Percentiles rank a stretch among this genome's conserved stretches.
Evolutionary conservation across 1,140 invertebrate species (phyloP).

Genomic region (Eupeodes corollae): DNA sequence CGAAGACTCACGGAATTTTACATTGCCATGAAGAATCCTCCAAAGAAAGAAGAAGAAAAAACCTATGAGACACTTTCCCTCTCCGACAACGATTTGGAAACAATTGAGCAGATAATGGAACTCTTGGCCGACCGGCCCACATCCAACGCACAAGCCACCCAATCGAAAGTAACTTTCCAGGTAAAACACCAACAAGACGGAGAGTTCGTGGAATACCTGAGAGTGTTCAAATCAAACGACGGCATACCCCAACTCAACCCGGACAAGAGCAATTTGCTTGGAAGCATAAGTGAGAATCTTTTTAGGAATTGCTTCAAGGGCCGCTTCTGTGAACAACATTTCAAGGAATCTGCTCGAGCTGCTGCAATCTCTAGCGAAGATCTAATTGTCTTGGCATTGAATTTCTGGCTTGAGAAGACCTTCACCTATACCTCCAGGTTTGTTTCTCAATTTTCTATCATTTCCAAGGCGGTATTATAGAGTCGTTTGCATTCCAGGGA

Average conservation of each 20-base stretch:
- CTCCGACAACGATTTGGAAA: constrained; percentile 26
- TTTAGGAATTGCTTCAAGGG: constrained; percentile 22
- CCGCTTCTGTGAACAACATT: constrained; percentile 20
- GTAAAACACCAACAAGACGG: constrained; percentile 6
- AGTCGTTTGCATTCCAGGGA: constrained; percentile 14
- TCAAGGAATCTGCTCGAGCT: constrained; percentile 17
- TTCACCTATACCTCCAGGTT: constrained; percentile 17
- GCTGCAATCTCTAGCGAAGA: constrained; percentile 21
- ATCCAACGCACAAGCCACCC: background rate
- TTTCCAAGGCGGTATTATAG: background rate
- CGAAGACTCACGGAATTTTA: constrained; percentile 26
- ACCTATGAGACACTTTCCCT: constrained; percentile 19
- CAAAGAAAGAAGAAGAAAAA: constrained; percentile 3
- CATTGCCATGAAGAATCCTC: constrained; percentile 10
- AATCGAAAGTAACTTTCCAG: constrained; percentile 4
- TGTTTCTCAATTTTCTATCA: background rate
- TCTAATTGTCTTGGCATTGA: constrained; percentile 24
- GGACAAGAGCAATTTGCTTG: constrained; percentile 17
- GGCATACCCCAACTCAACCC: constrained; percentile 3
- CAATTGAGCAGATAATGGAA: constrained; percentile 30
- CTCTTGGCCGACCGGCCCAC: constrained; percentile 10
- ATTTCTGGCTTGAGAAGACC: constrained; percentile 31
- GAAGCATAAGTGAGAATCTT: constrained; percentile 20
- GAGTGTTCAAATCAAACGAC: constrained; percentile 14
- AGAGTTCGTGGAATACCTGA: constrained; percentile 29